These are phyloP conservation scores for Tachypleus tridentatus DNA, from an alignment of 1,140 invertebrate species.

Conservation along the genomic window DNA sequence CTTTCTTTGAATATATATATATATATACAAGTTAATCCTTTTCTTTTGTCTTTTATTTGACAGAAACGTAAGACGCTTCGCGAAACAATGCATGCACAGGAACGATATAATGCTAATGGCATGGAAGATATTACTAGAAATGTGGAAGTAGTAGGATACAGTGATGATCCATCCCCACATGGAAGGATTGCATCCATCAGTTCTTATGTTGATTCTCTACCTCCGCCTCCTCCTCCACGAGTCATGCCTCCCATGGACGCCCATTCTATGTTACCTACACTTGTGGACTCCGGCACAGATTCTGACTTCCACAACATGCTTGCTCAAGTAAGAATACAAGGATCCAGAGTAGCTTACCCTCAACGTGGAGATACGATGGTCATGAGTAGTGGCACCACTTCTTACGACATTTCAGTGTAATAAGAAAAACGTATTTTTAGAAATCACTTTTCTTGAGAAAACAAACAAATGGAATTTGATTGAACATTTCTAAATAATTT, in stretches of 20 bases:
- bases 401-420: too few species aligned
- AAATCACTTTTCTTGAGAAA: too few species aligned
- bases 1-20: too few species aligned
- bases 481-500: too few species aligned
- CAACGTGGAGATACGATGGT: conserved; percentile 2
- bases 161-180: conserved; percentile 4
- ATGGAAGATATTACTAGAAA: conserved; percentile 32
- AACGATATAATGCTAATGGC: conserved; percentile 65
- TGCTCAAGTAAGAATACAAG: conserved; percentile 15
- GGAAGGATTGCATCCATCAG: neutral
- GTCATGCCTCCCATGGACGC: neutral
- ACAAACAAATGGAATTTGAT: too few species aligned
- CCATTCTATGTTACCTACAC: neutral
- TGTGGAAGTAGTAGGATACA: conserved; percentile 7
- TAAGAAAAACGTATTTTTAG: too few species aligned
- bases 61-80: conserved; percentile 72
- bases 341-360: conserved; percentile 12
- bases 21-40: too few species aligned
- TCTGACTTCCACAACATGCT: conserved; percentile 5
- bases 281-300: conserved; percentile 11
- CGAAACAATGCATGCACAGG: conserved; percentile 55
- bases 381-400: too few species aligned
- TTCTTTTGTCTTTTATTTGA: neutral
- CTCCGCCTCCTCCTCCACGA: conserved; percentile 6
- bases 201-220: neutral